Conservation (phyloP, 2,113 vertebrate genomes). For the Solea solea region DNA sequence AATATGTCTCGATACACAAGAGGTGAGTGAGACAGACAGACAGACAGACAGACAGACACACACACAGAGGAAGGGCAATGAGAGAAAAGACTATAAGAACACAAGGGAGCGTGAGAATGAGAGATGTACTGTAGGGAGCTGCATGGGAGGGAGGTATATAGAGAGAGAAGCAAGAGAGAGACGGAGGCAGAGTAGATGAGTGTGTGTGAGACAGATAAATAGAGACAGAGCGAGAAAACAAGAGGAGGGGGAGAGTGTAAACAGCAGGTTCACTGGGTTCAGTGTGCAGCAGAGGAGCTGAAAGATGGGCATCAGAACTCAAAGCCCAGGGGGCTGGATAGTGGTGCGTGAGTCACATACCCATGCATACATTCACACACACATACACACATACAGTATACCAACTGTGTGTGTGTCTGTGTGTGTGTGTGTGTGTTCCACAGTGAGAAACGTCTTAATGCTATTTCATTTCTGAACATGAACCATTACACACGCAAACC, state of each 20-base stretch:
- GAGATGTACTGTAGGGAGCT: slow-evolving; percentile 61
- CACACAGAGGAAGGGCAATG: slow-evolving; percentile 30
- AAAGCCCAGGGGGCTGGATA: slow-evolving; percentile 71
- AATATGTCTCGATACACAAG: slow-evolving; percentile 59
- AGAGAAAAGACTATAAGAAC: slow-evolving; percentile 51
- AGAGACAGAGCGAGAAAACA: slow-evolving; percentile 56
- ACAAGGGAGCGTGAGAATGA: slow-evolving; percentile 63
- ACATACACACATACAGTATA: slow-evolving; percentile 1
- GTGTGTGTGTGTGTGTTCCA: not conserved
- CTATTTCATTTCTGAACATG: slow-evolving; percentile 36
- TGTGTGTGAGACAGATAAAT: slow-evolving; percentile 70
- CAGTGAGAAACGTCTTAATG: slow-evolving; percentile 31
- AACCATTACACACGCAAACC: slow-evolving; percentile 30
- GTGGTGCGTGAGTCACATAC: slow-evolving; percentile 77
- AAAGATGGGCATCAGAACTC: slow-evolving; percentile 77
- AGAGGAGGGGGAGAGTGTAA: slow-evolving; percentile 71
- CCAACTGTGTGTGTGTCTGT: too few species aligned
- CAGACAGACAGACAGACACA: slow-evolving; percentile 39
- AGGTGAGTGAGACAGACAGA: too few species aligned
- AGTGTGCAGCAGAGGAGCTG: slow-evolving; percentile 73
- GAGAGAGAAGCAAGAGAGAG: slow-evolving; percentile 50
- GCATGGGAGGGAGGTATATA: slow-evolving; percentile 45
- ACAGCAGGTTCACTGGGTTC: slow-evolving; percentile 80
- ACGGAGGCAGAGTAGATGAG: slow-evolving; percentile 60
- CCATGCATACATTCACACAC: slow-evolving; percentile 69